A percentile compares a stretch with the other conserved stretches of the same genome.
Conservation (phyloP, 1,140 invertebrate species). For the Coenobita brevimanus region DNA sequence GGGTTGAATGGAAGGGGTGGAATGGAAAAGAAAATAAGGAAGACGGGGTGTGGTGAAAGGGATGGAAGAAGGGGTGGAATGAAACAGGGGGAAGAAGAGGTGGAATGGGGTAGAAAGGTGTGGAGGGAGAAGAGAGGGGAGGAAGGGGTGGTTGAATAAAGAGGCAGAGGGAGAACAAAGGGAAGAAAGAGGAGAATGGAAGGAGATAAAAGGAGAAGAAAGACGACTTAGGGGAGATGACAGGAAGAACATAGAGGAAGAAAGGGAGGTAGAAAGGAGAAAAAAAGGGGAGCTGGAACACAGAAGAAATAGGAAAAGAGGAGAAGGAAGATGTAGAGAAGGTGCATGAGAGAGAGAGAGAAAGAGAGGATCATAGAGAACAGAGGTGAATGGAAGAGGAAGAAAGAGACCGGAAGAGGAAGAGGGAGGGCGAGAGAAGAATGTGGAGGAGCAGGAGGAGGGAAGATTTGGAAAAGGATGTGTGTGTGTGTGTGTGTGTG, state of each 20-base stretch:
- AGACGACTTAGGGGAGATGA: not conserved
- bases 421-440: not conserved
- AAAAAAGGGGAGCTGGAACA: not conserved
- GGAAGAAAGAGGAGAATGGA: not conserved
- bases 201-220: not conserved
- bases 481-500: not conserved
- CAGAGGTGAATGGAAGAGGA: not conserved
- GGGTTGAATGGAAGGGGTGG: not conserved
- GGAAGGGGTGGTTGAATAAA: too few species aligned
- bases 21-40: not conserved
- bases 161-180: not conserved
- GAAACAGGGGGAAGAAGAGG: not conserved
- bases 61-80: not conserved
- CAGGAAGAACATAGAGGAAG: not conserved
- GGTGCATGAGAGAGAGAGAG: not conserved
- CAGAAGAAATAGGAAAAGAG: not conserved
- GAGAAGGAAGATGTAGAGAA: not conserved
- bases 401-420: not conserved
- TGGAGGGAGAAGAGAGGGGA: not conserved
- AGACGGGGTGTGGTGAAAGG: not conserved
- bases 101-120: not conserved
- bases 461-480: too few species aligned
- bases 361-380: not conserved
- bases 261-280: too few species aligned
- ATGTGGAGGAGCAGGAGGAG: not conserved